phyloP scores from a whole-genome alignment of 2,113 vertebrate species.

The Origma solitaria region DNA sequence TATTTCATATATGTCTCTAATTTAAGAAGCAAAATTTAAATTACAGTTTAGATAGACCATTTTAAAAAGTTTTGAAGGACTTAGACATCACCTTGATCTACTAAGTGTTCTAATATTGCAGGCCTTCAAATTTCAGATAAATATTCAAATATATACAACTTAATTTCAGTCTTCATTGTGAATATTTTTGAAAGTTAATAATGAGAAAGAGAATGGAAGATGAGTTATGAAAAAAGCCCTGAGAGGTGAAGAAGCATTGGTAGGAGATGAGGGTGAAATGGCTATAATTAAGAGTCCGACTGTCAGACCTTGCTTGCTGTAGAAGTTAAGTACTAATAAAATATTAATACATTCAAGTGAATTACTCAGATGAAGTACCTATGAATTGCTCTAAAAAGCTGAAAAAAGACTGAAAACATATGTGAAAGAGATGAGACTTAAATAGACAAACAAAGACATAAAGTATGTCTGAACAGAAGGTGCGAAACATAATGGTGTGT shows the following conservation, averaged over 20 bases:
- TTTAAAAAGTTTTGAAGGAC: not conserved
- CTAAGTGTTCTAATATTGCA: not conserved
- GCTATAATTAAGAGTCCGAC: not conserved
- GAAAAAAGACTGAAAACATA: not conserved
- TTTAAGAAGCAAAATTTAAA: not conserved
- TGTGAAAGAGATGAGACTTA: not conserved
- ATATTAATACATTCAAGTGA: not conserved
- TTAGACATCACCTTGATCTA: not conserved
- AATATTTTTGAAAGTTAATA: not conserved
- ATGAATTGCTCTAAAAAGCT: not conserved
- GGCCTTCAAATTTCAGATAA: not conserved
- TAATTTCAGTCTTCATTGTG: not conserved
- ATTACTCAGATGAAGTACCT: not conserved
- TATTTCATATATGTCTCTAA: not conserved
- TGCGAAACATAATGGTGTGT: not conserved
- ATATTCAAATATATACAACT: not conserved
- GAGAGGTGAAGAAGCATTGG: not conserved
- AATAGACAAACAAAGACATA: constrained; percentile 7
- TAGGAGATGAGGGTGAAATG: not conserved
- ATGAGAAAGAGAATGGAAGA: not conserved
- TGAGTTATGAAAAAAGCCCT: not conserved
- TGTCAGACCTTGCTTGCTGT: not conserved
- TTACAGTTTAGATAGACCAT: not conserved
- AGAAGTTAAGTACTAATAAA: not conserved
- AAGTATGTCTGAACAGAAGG: not conserved